Conservation (phyloP, 2,113 vertebrate genomes). For the Malurus elegans region DNA sequence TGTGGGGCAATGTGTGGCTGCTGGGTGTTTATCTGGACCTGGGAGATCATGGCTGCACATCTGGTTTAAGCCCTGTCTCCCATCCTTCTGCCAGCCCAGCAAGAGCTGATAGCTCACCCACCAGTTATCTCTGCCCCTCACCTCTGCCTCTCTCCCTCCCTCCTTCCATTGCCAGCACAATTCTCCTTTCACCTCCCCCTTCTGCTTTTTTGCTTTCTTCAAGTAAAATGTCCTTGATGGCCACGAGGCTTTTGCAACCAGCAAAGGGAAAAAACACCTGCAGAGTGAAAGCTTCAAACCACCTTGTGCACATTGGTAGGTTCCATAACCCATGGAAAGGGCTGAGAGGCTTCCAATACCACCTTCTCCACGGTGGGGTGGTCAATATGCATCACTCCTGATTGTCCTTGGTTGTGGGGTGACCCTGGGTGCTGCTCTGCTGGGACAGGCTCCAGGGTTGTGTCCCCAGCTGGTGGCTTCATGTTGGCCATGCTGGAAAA, state of each 20-base stretch:
- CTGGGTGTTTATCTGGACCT: neutral
- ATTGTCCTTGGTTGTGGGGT: accelerated
- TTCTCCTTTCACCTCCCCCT: neutral
- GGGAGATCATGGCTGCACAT: neutral
- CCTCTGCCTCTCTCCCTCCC: neutral
- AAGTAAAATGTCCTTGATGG: neutral
- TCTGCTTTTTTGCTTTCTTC: neutral
- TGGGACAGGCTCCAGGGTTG: neutral
- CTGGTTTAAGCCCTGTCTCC: neutral
- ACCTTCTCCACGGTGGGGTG: accelerated
- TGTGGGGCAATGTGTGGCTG: neutral
- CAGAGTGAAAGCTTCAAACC: neutral
- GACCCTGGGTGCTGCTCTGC: neutral
- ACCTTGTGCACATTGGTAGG: accelerated
- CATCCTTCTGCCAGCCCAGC: neutral
- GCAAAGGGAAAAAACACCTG: neutral
- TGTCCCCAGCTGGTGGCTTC: neutral
- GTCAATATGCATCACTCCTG: neutral
- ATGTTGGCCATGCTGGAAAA: neutral
- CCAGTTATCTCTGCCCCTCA: neutral
- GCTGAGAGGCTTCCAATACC: neutral
- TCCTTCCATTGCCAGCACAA: neutral
- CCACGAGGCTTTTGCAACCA: accelerated
- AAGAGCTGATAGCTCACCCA: neutral
- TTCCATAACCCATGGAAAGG: neutral